Percentiles rank a stretch among this genome's conserved stretches.
Conservation (phyloP, 2,113 vertebrate species). For the Stegostoma tigrinum region DNA sequence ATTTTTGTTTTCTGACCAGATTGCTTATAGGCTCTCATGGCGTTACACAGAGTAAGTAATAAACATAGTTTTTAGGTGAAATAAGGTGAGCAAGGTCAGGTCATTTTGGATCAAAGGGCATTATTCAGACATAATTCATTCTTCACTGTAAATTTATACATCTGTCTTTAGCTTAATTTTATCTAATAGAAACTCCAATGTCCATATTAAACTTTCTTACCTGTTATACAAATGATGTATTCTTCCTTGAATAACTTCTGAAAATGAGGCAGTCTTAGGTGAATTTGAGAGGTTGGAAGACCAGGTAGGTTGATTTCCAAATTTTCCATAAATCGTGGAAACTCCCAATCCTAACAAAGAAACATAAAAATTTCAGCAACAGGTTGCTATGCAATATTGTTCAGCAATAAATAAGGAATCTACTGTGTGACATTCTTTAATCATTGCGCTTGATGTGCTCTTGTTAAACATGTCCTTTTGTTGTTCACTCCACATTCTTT, state of each 20-base stretch:
- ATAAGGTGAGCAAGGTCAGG: neutral
- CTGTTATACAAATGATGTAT: constrained; percentile 94
- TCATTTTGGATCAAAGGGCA: neutral
- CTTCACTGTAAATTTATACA: neutral
- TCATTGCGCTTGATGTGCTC: neutral
- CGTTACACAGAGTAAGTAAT: neutral
- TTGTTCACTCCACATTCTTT: neutral
- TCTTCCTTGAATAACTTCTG: constrained; percentile 87
- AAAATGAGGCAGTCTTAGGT: constrained; percentile 84
- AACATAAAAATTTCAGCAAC: constrained; percentile 18
- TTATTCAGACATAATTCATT: neutral
- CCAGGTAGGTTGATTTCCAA: constrained; percentile 93
- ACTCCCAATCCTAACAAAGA: constrained; percentile 85
- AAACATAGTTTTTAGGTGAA: neutral
- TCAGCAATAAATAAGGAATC: neutral
- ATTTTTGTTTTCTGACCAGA: neutral
- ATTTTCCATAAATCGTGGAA: constrained; percentile 96
- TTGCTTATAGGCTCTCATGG: neutral
- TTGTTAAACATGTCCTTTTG: neutral
- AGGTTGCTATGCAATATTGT: too few relatives aligned
- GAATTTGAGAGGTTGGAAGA: constrained; percentile 82
- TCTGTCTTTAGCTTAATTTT: neutral
- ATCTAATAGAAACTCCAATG: neutral
- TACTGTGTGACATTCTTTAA: neutral
- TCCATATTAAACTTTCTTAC: constrained; percentile 50